Conservation (phyloP, 2,888 invertebrate genomes). For the Rotaria macrura region DNA sequence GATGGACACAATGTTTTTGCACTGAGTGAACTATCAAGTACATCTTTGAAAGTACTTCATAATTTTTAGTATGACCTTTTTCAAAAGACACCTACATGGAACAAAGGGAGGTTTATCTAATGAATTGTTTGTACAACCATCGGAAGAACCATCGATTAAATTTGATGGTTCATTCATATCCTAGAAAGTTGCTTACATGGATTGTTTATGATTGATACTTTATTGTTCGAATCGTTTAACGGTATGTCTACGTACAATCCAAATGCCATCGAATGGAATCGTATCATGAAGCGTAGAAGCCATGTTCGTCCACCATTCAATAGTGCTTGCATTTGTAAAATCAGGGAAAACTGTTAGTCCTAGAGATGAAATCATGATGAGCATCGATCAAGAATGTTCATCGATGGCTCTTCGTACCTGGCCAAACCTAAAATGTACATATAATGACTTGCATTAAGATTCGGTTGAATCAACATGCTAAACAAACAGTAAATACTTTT, state of each 20-base stretch:
- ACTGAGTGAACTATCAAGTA: constrained; percentile 38
- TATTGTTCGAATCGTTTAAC: too few species aligned
- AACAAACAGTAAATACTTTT: not conserved
- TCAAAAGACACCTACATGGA: constrained; percentile 36
- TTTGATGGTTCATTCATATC: constrained; percentile 50
- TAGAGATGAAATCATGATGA: constrained; percentile 35
- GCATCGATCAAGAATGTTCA: too few species aligned
- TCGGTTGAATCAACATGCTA: too few species aligned
- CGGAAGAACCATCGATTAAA: constrained; percentile 42
- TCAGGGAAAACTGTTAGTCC: constrained; percentile 42
- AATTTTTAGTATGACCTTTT: not conserved
- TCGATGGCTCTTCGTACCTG: constrained; percentile 36
- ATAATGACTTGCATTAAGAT: not conserved
- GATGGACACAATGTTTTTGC: constrained; percentile 42
- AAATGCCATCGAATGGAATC: constrained; percentile 41
- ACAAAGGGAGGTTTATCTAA: constrained; percentile 44
- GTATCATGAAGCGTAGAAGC: constrained; percentile 37
- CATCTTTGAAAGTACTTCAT: not conserved
- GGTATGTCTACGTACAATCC: constrained; percentile 36
- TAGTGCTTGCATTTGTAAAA: constrained; percentile 41
- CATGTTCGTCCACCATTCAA: constrained; percentile 39
- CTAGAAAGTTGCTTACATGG: too few species aligned
- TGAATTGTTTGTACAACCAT: constrained; percentile 40
- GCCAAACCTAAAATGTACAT: constrained; percentile 39
- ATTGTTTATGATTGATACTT: too few species aligned